A percentile compares a stretch with the other conserved stretches of the same genome.
These are phyloP conservation scores for Lophius americanus DNA, from an alignment of 2,797 vertebrate genomes.

Conservation along the genomic window DNA sequence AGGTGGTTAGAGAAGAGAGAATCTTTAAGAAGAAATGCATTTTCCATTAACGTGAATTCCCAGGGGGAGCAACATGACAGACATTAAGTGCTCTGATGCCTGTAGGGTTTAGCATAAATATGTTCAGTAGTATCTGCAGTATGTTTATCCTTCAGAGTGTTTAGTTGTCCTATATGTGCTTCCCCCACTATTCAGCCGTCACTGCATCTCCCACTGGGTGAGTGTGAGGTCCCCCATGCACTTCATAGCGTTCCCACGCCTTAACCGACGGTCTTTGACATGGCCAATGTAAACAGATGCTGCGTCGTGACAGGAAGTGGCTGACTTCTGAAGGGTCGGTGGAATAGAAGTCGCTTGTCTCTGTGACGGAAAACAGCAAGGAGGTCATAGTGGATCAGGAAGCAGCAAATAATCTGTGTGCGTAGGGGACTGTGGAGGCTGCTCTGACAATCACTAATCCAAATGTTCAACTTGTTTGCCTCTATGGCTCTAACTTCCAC, in stretches of 20 bases:
- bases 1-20: slow-evolving; percentile 11
- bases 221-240: slow-evolving; percentile 47
- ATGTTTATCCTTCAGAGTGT: slow-evolving; percentile 49
- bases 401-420: slow-evolving; percentile 30
- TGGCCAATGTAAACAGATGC: slow-evolving; percentile 74
- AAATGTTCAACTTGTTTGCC: slow-evolving; percentile 24
- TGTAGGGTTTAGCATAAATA: slow-evolving; percentile 41
- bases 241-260: slow-evolving; percentile 75
- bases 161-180: slow-evolving; percentile 55
- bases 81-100: slow-evolving; percentile 51
- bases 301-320: slow-evolving; percentile 75
- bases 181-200: slow-evolving; percentile 42
- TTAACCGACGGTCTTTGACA: slow-evolving; percentile 71
- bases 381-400: slow-evolving; percentile 55
- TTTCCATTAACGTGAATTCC: slow-evolving; percentile 42
- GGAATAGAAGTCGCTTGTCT: slow-evolving; percentile 61
- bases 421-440: slow-evolving; percentile 5
- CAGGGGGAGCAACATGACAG: slow-evolving; percentile 49
- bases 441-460: slow-evolving; percentile 26
- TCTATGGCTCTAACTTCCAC: slow-evolving; percentile 37
- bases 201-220: slow-evolving; percentile 50
- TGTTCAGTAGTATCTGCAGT: slow-evolving; percentile 23
- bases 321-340: slow-evolving; percentile 59
- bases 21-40: slow-evolving; percentile 26
- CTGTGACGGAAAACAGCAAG: slow-evolving; percentile 46